Conservation (phyloP, 2,113 vertebrate species). For the Onychorhynchus coronatus region DNA sequence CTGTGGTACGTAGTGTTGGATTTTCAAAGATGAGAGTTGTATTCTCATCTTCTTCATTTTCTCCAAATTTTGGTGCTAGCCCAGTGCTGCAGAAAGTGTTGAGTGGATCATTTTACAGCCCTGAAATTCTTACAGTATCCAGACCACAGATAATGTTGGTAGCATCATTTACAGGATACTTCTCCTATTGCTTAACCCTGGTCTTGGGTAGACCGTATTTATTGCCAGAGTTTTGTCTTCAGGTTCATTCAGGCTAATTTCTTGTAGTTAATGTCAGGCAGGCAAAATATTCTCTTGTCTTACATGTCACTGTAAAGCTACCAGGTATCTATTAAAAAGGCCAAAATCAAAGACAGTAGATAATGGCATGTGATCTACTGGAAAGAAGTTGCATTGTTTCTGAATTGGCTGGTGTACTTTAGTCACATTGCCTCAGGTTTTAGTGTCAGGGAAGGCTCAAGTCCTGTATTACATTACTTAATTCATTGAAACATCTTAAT, state of each 20-base stretch:
- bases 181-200: not conserved
- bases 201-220: not conserved
- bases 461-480: not conserved
- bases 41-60: not conserved
- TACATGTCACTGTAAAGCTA: not conserved
- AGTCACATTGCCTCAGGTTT: not conserved
- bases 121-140: not conserved
- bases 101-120: not conserved
- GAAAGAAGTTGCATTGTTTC: not conserved
- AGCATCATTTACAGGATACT: not conserved
- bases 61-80: not conserved
- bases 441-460: not conserved
- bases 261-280: not conserved
- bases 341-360: not conserved
- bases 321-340: not conserved
- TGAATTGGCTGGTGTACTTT: not conserved
- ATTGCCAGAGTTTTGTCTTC: not conserved
- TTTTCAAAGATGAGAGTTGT: not conserved
- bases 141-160: not conserved
- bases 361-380: not conserved
- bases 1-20: conserved; percentile 72
- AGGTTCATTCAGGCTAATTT: not conserved
- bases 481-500: not conserved
- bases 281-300: not conserved
- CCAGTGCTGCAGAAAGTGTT: not conserved